Evolutionary conservation across 2,888 invertebrate species (phyloP).

Genomic region (Eupithecia centaureata): DNA sequence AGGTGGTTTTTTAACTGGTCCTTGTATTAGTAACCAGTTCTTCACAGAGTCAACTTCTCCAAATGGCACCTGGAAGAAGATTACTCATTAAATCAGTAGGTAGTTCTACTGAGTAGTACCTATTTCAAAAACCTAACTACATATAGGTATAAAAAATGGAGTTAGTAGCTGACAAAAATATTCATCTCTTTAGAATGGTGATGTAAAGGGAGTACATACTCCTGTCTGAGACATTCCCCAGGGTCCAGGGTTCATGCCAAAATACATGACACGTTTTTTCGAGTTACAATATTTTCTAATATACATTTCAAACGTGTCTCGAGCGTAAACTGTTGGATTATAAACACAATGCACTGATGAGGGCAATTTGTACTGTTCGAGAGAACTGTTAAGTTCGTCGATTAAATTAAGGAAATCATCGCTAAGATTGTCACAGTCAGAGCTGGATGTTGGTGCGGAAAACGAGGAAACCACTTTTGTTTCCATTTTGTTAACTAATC

Average conservation of each 20-base stretch:
- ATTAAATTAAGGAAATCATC: slow-evolving; percentile 65
- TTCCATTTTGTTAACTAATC: slow-evolving; percentile 54
- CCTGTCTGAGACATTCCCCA: slow-evolving; percentile 98
- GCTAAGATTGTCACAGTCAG: slow-evolving; percentile 44
- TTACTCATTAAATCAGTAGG: background rate
- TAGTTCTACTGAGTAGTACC: no score
- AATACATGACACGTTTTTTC: slow-evolving; percentile 89
- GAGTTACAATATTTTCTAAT: slow-evolving; percentile 87
- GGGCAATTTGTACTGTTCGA: slow-evolving; percentile 78
- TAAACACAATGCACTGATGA: slow-evolving; percentile 87
- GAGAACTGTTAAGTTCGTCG: slow-evolving; percentile 70
- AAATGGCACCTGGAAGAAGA: slow-evolving; percentile 89
- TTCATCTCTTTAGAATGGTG: no score
- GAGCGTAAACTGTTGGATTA: slow-evolving; percentile 94
- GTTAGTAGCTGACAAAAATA: background rate
- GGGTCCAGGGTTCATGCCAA: slow-evolving; percentile 99
- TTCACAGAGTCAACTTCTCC: slow-evolving; percentile 91
- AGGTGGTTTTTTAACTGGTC: slow-evolving; percentile 87
- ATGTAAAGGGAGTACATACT: slow-evolving; percentile 71
- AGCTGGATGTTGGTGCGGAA: slow-evolving; percentile 47
- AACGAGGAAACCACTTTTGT: slow-evolving; percentile 65
- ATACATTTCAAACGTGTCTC: slow-evolving; percentile 89
- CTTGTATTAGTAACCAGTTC: slow-evolving; percentile 90
- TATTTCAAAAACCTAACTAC: no score
- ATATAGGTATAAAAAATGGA: background rate